A percentile compares a stretch with the other conserved stretches of the same genome.
Conservation (phyloP, 2,113 vertebrate genomes). For the Elephas maximus region DNA sequence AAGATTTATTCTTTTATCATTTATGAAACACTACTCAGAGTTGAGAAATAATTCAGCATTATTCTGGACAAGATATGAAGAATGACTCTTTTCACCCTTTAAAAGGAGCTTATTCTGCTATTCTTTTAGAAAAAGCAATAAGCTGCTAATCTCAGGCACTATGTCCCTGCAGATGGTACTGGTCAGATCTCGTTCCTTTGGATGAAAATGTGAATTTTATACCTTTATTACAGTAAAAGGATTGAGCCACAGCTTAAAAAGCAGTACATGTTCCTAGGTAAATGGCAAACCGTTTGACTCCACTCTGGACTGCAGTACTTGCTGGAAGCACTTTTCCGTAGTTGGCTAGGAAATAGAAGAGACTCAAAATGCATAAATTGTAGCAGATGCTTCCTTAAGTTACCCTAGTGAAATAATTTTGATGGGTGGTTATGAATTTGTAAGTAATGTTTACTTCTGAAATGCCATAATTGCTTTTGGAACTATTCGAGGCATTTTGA, state of each 20-base stretch:
- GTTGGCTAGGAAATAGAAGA: constrained; percentile 68
- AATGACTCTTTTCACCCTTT: constrained; percentile 77
- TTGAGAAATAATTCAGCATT: constrained; percentile 84
- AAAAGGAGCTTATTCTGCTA: constrained; percentile 74
- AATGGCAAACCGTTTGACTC: constrained; percentile 60
- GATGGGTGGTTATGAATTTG: constrained; percentile 77
- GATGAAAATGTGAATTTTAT: constrained; percentile 73
- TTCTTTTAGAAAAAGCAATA: constrained; percentile 68
- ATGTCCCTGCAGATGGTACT: constrained; percentile 30
- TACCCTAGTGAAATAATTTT: constrained; percentile 74
- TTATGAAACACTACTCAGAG: constrained; percentile 78
- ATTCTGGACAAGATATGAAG: constrained; percentile 75
- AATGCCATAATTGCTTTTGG: constrained; percentile 83
- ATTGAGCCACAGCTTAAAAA: constrained; percentile 38
- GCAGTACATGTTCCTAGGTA: neutral
- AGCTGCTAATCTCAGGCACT: constrained; percentile 69
- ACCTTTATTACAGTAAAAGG: constrained; percentile 53
- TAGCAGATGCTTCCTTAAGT: constrained; percentile 74
- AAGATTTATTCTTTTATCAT: constrained; percentile 83
- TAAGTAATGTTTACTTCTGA: constrained; percentile 83
- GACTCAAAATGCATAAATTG: constrained; percentile 71
- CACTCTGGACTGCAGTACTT: constrained; percentile 62
- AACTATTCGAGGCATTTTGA: constrained; percentile 77
- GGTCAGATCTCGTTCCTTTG: constrained; percentile 25
- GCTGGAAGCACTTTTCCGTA: constrained; percentile 43